Evolutionary conservation across 1,140 invertebrate species (phyloP).

Genomic region (Pomacea maculata): DNA sequence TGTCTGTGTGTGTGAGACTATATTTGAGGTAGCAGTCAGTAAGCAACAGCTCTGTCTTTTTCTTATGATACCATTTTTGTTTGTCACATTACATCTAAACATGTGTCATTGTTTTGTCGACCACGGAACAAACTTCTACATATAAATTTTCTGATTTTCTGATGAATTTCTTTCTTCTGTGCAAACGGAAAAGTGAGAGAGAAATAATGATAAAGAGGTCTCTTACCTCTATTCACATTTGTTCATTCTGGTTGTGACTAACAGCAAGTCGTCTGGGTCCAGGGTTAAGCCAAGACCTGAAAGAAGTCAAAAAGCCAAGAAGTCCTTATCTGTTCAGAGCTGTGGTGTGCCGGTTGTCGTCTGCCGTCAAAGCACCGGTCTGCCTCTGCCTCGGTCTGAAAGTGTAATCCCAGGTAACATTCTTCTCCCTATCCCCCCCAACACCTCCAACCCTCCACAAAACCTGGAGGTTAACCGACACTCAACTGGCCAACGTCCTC

Average conservation of each 20-base stretch:
- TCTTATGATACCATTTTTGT: too few relatives aligned
- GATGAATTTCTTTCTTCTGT: not conserved
- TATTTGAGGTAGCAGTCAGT: not conserved
- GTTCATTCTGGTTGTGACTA: not conserved
- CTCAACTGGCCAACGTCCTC: too few relatives aligned
- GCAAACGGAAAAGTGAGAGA: not conserved
- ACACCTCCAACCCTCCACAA: too few relatives aligned
- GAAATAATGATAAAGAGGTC: not conserved
- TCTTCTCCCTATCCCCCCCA: too few relatives aligned
- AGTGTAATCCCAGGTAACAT: too few relatives aligned
- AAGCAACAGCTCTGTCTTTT: not conserved
- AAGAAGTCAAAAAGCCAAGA: too few relatives aligned
- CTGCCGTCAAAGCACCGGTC: too few relatives aligned
- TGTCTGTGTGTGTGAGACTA: too few relatives aligned
- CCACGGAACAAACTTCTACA: not conserved
- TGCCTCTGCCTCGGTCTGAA: too few relatives aligned
- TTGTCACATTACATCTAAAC: not conserved
- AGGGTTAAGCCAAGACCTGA: not conserved
- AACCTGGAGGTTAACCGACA: too few relatives aligned
- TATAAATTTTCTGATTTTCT: too few relatives aligned
- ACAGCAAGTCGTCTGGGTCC: not conserved
- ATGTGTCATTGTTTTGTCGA: not conserved
- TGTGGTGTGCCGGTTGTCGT: too few relatives aligned
- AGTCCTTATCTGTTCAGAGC: not conserved
- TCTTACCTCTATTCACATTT: not conserved